phyloP scores from a whole-genome alignment of 2,113 vertebrate genomes.

The Microcebus tavaratra region DNA sequence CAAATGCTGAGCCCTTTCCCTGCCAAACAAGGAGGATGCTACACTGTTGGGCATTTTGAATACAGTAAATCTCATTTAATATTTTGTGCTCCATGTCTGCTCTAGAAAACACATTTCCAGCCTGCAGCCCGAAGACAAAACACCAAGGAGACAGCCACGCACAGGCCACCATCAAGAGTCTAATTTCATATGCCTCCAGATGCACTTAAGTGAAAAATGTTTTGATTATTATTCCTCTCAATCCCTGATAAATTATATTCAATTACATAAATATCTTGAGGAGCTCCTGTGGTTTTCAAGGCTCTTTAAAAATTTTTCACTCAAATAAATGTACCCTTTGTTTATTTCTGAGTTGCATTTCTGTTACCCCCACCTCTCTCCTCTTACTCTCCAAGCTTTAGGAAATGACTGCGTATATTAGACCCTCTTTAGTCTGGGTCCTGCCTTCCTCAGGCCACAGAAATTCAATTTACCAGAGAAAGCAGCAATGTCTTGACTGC shows the following conservation, averaged over 20 bases:
- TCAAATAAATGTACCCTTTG: slow-evolving; percentile 59
- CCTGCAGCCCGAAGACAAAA: slow-evolving; percentile 11
- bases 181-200: slow-evolving; percentile 48
- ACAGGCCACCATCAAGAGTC: neutral
- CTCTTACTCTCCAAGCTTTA: neutral
- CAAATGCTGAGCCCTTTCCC: slow-evolving; percentile 69
- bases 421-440: neutral
- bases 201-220: slow-evolving; percentile 35
- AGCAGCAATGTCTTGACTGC: neutral
- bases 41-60: slow-evolving; percentile 52
- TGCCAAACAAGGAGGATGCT: slow-evolving; percentile 64
- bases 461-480: slow-evolving; percentile 45
- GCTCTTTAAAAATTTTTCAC: slow-evolving; percentile 22
- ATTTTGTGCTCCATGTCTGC: slow-evolving; percentile 38
- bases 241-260: slow-evolving; percentile 63
- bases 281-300: slow-evolving; percentile 54
- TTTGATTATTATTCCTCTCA: slow-evolving; percentile 61
- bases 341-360: slow-evolving; percentile 57
- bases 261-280: slow-evolving; percentile 66
- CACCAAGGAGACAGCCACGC: neutral
- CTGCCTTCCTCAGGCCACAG: neutral
- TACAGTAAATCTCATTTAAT: slow-evolving; percentile 50
- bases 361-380: neutral
- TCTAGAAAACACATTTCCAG: slow-evolving; percentile 18
- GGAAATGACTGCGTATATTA: neutral